A percentile compares a stretch with the other conserved stretches of the same genome.
Evolutionary conservation across 1,140 invertebrate species (phyloP).

Genomic region (Cydia strobilella): DNA sequence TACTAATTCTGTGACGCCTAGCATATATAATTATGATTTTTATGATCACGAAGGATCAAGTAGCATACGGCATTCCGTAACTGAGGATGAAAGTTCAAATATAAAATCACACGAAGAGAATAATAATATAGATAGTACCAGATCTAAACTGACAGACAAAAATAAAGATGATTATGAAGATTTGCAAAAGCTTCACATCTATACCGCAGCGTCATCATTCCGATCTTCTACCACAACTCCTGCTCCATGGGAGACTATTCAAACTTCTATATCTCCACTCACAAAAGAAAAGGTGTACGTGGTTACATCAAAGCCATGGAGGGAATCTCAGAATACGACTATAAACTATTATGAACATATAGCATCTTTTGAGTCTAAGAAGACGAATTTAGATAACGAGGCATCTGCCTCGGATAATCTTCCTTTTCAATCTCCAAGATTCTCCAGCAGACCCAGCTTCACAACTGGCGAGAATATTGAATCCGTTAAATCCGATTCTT

Average conservation of each 20-base stretch:
- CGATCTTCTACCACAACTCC: conserved; percentile 64
- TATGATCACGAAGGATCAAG: conserved; percentile 81
- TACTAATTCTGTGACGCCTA: conserved; percentile 56
- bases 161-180: conserved; percentile 53
- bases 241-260: conserved; percentile 83
- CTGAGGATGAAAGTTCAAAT: conserved; percentile 59
- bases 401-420: conserved; percentile 53
- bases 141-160: conserved; percentile 48
- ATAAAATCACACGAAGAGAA: conserved; percentile 54
- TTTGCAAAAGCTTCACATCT: conserved; percentile 62
- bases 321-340: conserved; percentile 52
- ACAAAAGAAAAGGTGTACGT: conserved; percentile 90
- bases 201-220: conserved; percentile 69
- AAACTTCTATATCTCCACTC: conserved; percentile 85
- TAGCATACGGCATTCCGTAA: conserved; percentile 76
- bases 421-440: conserved; percentile 81
- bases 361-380: conserved; percentile 61
- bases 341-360: conserved; percentile 52
- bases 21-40: conserved; percentile 65
- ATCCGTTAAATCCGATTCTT: conserved; percentile 62
- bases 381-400: conserved; percentile 51
- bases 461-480: conserved; percentile 59
- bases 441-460: conserved; percentile 80
- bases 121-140: conserved; percentile 60
- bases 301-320: conserved; percentile 85